Percentiles rank a stretch among this genome's conserved stretches.
Conservation (phyloP, 64 coral and sea anemone species). For the Montipora foliosa region DNA sequence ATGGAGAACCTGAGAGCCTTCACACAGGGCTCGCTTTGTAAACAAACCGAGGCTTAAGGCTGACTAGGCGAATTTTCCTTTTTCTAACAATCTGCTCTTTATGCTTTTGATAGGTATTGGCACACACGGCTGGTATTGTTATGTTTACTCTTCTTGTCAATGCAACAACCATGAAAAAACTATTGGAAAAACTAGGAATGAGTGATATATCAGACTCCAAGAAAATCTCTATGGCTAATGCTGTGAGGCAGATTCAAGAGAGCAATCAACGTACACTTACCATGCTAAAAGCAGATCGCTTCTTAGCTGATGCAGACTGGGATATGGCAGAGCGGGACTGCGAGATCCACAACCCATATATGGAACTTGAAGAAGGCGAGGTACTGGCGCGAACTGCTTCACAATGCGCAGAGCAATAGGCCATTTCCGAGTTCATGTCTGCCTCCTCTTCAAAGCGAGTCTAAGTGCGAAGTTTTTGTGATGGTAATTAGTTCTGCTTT, state of each 20-base stretch:
- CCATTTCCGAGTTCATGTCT: no score
- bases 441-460: background rate
- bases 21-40: no score
- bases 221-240: conserved; percentile 98
- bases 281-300: conserved; percentile 96
- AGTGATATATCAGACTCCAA: conserved; percentile 99
- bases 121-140: conserved; percentile 97
- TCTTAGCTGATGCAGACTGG: conserved; percentile 97
- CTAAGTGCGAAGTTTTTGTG: no score
- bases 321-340: conserved; percentile 87
- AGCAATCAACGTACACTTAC: conserved; percentile 91
- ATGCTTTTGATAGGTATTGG: conserved; percentile 64
- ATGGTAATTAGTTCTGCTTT: no score
- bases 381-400: background rate
- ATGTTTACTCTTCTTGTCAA: conserved; percentile 92
- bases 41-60: no score
- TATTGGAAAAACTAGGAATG: conserved; percentile 95
- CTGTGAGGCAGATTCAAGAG: conserved; percentile 83
- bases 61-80: no score
- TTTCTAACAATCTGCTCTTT: background rate
- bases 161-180: conserved; percentile 96
- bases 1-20: no score
- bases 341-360: conserved; percentile 91
- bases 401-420: background rate
- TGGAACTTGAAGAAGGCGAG: conserved; percentile 76